phyloP scores from a whole-genome alignment of 2,888 invertebrate species.

The Apomyelois bistriatella region DNA sequence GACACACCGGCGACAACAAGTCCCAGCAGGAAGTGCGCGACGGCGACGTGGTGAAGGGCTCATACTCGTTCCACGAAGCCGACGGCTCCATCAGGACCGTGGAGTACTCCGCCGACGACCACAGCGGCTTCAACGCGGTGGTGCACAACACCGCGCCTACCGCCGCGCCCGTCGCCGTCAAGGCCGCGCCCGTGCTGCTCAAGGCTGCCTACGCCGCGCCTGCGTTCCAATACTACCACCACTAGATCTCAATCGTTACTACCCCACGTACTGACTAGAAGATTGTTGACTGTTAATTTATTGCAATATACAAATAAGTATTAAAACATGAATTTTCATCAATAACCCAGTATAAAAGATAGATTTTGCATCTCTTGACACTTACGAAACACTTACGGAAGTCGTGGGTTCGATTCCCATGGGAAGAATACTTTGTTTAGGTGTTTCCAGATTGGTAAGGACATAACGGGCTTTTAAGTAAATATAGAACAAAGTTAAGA shows the following conservation, averaged over 20 bases:
- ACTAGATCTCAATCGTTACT: constrained; percentile 19
- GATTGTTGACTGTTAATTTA: constrained; percentile 15
- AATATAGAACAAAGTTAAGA: too few species aligned
- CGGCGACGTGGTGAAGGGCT: constrained; percentile 53
- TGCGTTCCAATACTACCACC: constrained; percentile 30
- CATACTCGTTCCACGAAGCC: constrained; percentile 61
- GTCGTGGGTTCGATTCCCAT: too few species aligned
- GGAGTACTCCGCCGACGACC: constrained; percentile 61
- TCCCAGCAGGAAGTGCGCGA: constrained; percentile 47
- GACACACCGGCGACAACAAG: constrained; percentile 64
- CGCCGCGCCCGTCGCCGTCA: constrained; percentile 34
- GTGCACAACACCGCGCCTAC: constrained; percentile 43
- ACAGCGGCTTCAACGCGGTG: constrained; percentile 44
- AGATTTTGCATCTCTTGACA: too few species aligned
- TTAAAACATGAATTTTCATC: constrained; percentile 11
- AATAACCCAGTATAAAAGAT: too few species aligned
- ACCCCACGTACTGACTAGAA: constrained; percentile 8
- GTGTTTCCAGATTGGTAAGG: too few species aligned
- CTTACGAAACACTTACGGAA: too few species aligned
- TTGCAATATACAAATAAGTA: constrained; percentile 16
- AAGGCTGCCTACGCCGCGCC: constrained; percentile 22
- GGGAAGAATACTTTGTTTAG: too few species aligned
- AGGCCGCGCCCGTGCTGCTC: constrained; percentile 26
- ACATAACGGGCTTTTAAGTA: too few species aligned
- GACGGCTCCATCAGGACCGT: constrained; percentile 64